phyloP scores from a whole-genome alignment of 2,888 invertebrate species.

The Halictus ligatus region DNA sequence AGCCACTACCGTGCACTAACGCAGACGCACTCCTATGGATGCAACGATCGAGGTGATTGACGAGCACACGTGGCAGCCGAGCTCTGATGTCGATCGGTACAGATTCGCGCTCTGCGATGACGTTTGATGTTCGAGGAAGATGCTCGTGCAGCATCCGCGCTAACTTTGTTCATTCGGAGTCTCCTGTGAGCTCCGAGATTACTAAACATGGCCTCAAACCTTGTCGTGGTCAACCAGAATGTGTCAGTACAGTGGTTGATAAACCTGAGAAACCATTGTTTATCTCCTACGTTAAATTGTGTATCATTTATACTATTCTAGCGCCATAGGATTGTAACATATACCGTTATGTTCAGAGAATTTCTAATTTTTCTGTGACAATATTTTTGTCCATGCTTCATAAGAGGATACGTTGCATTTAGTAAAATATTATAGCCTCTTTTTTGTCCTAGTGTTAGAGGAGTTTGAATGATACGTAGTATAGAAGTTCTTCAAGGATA shows the following conservation, averaged over 20 bases:
- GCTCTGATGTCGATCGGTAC: constrained; percentile 48
- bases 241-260: neutral
- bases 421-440: too few species aligned
- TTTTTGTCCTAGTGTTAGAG: too few species aligned
- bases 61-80: constrained; percentile 33
- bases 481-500: neutral
- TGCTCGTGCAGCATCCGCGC: neutral
- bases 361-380: too few species aligned
- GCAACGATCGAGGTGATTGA: constrained; percentile 64
- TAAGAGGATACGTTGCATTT: too few species aligned
- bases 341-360: too few species aligned
- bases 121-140: neutral
- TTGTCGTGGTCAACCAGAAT: neutral
- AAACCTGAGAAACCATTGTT: neutral
- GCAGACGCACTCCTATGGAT: constrained; percentile 68
- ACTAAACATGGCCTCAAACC: neutral
- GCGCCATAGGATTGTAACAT: too few species aligned
- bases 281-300: neutral
- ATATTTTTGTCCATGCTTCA: too few species aligned
- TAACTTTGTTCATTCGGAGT: neutral
- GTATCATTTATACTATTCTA: neutral
- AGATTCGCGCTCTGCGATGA: constrained; percentile 45
- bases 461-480: too few species aligned
- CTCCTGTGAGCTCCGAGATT: neutral
- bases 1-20: constrained; percentile 64